These are phyloP conservation scores for Coracopsis vasa DNA, from an alignment of 2,113 vertebrate genomes.

Conservation along the genomic window DNA sequence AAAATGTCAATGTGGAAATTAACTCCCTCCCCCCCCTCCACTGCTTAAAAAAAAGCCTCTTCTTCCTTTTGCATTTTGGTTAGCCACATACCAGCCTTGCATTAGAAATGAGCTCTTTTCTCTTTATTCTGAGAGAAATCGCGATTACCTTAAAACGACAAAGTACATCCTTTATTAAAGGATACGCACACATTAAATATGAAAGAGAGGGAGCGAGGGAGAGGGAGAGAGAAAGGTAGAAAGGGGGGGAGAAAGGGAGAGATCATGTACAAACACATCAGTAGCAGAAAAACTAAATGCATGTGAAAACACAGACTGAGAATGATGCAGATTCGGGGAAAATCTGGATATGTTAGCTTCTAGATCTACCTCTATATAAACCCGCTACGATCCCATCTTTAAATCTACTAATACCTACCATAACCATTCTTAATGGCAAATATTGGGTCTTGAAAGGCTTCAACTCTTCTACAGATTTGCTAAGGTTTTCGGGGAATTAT, in stretches of 20 bases:
- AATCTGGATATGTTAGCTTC: slow-evolving; percentile 58
- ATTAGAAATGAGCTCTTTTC: slow-evolving; percentile 66
- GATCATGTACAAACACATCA: slow-evolving; percentile 73
- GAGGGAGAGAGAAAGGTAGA: slow-evolving; percentile 13
- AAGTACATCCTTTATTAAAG: slow-evolving; percentile 77
- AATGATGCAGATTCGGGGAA: slow-evolving; percentile 66
- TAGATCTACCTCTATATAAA: slow-evolving; percentile 54
- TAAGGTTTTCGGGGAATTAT: slow-evolving; percentile 73
- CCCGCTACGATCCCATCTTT: slow-evolving; percentile 72
- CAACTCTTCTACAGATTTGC: slow-evolving; percentile 81
- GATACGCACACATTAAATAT: slow-evolving; percentile 73
- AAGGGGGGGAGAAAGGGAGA: neutral
- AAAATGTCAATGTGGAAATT: slow-evolving; percentile 72
- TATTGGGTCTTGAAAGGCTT: slow-evolving; percentile 78
- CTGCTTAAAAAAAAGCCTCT: slow-evolving; percentile 48
- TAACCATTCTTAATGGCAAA: slow-evolving; percentile 93
- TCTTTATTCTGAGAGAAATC: slow-evolving; percentile 74
- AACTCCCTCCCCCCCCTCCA: slow-evolving; percentile 3
- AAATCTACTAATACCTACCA: slow-evolving; percentile 91
- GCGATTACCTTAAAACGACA: slow-evolving; percentile 76
- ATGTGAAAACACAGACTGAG: slow-evolving; percentile 76
- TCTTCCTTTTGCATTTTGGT: slow-evolving; percentile 51
- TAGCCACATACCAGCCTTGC: slow-evolving; percentile 71
- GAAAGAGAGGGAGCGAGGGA: slow-evolving; percentile 51
- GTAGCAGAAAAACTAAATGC: slow-evolving; percentile 75